Conservation (phyloP, 2,797 vertebrate genomes). For the Helarctos malayanus region DNA sequence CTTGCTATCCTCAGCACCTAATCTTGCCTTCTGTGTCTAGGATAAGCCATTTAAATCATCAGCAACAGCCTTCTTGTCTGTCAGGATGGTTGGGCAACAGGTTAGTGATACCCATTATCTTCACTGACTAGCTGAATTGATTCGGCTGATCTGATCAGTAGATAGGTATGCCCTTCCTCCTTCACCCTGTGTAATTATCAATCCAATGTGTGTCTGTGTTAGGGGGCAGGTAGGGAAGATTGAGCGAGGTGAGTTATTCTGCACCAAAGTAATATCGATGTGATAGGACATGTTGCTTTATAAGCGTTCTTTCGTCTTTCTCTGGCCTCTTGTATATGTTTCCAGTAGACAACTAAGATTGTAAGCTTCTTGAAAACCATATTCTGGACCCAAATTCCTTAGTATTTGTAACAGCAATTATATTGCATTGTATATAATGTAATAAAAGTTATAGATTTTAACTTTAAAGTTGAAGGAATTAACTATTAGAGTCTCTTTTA, state of each 20-base stretch:
- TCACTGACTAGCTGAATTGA: slow-evolving; percentile 6
- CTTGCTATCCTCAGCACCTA: neutral
- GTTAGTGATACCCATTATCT: slow-evolving; percentile 45
- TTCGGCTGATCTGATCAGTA: neutral
- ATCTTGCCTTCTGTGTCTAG: neutral
- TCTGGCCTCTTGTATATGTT: neutral
- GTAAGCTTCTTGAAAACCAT: slow-evolving; percentile 10
- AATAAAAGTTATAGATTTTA: neutral
- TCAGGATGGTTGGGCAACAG: slow-evolving; percentile 41
- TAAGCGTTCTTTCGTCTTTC: neutral
- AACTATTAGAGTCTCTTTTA: neutral
- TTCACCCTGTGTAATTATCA: neutral
- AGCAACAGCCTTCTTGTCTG: slow-evolving; percentile 38
- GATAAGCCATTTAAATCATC: slow-evolving; percentile 30
- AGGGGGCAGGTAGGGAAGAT: neutral
- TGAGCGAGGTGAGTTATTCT: neutral
- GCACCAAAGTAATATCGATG: neutral
- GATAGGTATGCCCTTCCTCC: neutral
- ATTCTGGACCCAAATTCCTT: neutral
- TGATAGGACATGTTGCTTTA: neutral
- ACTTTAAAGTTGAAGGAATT: slow-evolving; percentile 36
- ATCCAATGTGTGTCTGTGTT: neutral
- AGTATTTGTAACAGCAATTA: neutral
- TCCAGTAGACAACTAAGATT: neutral
- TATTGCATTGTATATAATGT: neutral